Base-by-base conservation (phyloP, 2,888 invertebrate species). In the Xestobium rufovillosum region DNA sequence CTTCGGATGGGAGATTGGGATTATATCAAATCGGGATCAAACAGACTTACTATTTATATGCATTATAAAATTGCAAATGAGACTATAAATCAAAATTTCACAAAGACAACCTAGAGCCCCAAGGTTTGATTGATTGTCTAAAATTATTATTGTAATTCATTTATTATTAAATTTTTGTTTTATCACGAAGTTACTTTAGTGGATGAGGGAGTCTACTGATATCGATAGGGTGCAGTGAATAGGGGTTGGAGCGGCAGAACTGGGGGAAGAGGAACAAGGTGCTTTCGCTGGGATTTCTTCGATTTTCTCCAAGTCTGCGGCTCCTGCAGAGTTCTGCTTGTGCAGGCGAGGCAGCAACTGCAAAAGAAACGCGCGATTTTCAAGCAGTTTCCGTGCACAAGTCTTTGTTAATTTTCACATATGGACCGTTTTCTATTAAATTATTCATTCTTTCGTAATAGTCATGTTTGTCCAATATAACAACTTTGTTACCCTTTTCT, bases 321-420 rank as follows among this genome's bases (percentile, higher is more conserved):
- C 77, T 12, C 80, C 80, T 3, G 74, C 74, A 12, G 80, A 80
- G 57, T 79, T 79, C 53, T 80, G 80, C 51, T 79, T 80, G 58
- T 72, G 76, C 14, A 78, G 60, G 41, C 70, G 61, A 14, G 65
- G 64, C 28, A 50, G 42, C 34, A 57, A 45, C 49, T 70, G 63
- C 32, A 47, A 50, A 31, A 29, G 36, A 13, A 35, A 23, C 25
- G 11, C 15, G 14, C n/a, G n/a, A n/a, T n/a, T n/a, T n/a, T n/a
- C 10, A 4, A 2, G 10, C 15, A 13, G 14, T 11, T 11, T n/a
- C n/a, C 8, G 1, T 33, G 26, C 57, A 52, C n/a, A n/a, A n/a
- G n/a, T n/a, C n/a, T n/a, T n/a, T n/a, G n/a, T n/a, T n/a, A n/a
- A n/a, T n/a, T n/a, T n/a, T n/a, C n/a, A n/a, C n/a, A n/a, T n/a